phyloP scores from a whole-genome alignment of 2,888 invertebrate species.

The Aphidoletes aphidimyza region DNA sequence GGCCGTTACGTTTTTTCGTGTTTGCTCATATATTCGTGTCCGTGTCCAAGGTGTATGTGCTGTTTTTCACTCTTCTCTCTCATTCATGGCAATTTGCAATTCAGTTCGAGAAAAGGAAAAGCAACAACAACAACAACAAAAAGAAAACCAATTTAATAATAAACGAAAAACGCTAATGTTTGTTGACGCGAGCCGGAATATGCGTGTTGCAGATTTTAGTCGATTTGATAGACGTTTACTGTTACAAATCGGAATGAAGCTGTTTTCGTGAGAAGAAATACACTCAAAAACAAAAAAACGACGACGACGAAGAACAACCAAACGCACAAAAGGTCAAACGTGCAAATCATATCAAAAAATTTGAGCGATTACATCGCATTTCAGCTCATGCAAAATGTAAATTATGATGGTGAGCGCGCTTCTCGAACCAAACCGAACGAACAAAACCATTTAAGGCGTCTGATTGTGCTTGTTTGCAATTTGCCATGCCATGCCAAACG shows the following conservation, averaged over 20 bases:
- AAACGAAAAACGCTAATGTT: background rate
- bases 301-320: background rate
- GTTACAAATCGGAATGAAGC: background rate
- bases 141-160: background rate
- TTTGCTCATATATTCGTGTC: background rate
- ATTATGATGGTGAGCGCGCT: background rate
- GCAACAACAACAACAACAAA: background rate
- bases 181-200: background rate
- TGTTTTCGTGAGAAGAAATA: background rate
- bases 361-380: background rate
- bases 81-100: background rate
- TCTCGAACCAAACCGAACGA: background rate
- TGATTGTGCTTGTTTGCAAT: no score
- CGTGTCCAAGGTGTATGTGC: no score
- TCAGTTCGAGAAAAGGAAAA: no score
- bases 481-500: no score
- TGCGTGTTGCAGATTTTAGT: no score
- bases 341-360: slow-evolving; percentile 1
- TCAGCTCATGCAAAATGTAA: background rate
- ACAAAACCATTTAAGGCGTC: no score
- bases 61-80: no score
- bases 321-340: background rate
- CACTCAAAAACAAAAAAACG: background rate
- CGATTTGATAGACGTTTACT: no score
- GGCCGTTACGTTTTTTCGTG: background rate